phyloP scores from a whole-genome alignment of 37 sponge, comb jelly and placozoan genomes.

The Chondrilla cf. caribensis region DNA sequence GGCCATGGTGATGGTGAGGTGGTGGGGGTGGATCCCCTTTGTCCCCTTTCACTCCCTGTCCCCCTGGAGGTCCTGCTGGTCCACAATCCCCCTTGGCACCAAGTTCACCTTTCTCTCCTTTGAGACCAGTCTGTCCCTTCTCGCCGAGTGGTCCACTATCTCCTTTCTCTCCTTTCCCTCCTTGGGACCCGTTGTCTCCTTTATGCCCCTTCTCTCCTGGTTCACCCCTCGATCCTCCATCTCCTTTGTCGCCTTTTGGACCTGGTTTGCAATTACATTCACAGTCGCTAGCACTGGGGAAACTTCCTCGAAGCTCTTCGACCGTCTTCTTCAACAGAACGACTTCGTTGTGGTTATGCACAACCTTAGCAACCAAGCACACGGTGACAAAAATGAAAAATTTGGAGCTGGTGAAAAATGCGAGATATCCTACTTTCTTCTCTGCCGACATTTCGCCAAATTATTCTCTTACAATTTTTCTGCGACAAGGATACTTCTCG shows the following conservation, averaged over 20 bases:
- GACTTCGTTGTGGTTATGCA: too few relatives aligned
- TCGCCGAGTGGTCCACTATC: constrained; percentile 15
- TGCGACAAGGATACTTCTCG: too few relatives aligned
- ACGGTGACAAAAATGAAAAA: too few relatives aligned
- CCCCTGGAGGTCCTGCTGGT: constrained; percentile 1
- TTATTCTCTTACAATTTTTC: too few relatives aligned
- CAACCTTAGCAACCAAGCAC: too few relatives aligned
- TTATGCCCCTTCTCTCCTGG: background rate
- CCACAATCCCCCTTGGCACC: background rate
- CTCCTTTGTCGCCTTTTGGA: background rate
- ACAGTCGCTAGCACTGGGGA: background rate
- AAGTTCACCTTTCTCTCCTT: background rate
- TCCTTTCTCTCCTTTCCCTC: background rate
- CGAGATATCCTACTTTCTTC: too few relatives aligned
- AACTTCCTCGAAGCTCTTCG: too few relatives aligned
- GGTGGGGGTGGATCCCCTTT: background rate
- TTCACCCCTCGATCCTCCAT: background rate
- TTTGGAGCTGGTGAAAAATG: too few relatives aligned
- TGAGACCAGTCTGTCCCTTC: constrained; percentile 1
- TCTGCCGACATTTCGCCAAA: too few relatives aligned
- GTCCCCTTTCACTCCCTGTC: constrained; percentile 36
- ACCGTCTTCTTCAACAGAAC: too few relatives aligned
- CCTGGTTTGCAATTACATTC: background rate
- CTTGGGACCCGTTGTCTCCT: background rate
- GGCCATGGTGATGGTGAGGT: too few relatives aligned